phyloP scores from a whole-genome alignment of 2,113 vertebrate genomes.

The Oreocharis arfaki region DNA sequence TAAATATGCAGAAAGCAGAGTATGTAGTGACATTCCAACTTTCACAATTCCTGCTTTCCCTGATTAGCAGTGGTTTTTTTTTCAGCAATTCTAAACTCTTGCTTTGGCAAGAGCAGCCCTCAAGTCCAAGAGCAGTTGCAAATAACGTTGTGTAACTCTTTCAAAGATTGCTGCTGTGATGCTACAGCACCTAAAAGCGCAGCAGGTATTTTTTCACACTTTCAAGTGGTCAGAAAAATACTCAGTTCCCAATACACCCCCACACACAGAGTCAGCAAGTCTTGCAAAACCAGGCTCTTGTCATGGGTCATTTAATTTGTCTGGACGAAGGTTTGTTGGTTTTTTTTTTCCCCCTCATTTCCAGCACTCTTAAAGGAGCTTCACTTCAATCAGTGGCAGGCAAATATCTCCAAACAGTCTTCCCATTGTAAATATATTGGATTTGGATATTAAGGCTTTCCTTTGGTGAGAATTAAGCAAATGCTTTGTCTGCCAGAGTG shows the following conservation, averaged over 20 bases:
- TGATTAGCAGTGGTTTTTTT: neutral
- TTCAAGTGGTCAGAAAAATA: neutral
- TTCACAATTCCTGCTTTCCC: neutral
- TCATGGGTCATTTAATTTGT: slow-evolving; percentile 13
- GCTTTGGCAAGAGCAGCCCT: neutral
- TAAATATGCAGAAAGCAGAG: neutral
- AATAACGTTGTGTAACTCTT: neutral
- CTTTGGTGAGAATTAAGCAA: slow-evolving; percentile 52
- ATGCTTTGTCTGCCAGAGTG: slow-evolving; percentile 60
- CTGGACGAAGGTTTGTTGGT: neutral
- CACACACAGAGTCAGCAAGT: neutral
- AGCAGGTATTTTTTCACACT: neutral
- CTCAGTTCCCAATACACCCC: neutral
- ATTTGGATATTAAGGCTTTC: slow-evolving; percentile 45
- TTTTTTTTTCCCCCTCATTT: neutral
- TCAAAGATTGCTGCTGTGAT: neutral
- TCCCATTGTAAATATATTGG: slow-evolving; percentile 55
- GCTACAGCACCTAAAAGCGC: neutral
- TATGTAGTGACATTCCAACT: neutral
- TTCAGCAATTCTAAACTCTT: neutral
- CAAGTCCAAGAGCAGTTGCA: neutral
- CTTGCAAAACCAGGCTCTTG: neutral
- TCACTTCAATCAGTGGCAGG: slow-evolving; percentile 37
- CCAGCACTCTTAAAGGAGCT: slow-evolving; percentile 18
- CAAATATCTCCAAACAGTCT: slow-evolving; percentile 61